Base-by-base conservation (phyloP, 2,888 invertebrate genomes). In the Campoplex nolae region DNA sequence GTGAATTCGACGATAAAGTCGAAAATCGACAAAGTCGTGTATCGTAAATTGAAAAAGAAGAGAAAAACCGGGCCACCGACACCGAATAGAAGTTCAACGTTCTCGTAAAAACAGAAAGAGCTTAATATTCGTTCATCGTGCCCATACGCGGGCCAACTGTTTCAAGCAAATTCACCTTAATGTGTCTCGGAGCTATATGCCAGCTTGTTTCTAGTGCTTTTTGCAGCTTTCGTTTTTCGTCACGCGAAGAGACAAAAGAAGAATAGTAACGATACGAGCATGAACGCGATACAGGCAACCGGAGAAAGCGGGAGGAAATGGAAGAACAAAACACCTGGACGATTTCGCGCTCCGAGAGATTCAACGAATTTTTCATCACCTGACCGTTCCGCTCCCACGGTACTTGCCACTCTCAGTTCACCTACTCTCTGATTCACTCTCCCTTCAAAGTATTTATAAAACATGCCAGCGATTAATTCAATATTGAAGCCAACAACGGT, bases 1-100 rank as follows among this genome's bases (percentile, higher is more conserved):
- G 90, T 23, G 23, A 23, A 91, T 92, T 91, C 6, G 91, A 92
- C 91, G 88, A 88, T 90, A 90, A 91, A 91, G 90, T 89, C 91
- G 89, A 78, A 70, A 78, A 75, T 77, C 79, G 73, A 73, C 48
- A 51, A 62, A 91, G 90, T 88, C 90, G 80, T 86, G 83, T 89
- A 80, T 89, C 89, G 88, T 89, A 92, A 91, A 91, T 73, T 78
- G 77, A 71, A 76, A 81, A 87, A 35, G 13, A 85, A 58, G 32
- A 70, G 18, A 18, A 4, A 54, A 42, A 42, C 18, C 23, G 18
- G n/a, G 56, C 28, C 42, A 32, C 11, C 23, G 16, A 81, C 73
- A 68, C 74, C 58, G 70, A 87, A 78, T 82, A 68, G 13, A 70
- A 67, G 86, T 79, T 84, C 71, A 75, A 70, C 88, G 88, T 88